These are phyloP conservation scores for Harpalus rufipes DNA, from an alignment of 2,888 invertebrate genomes.

Conservation along the genomic window DNA sequence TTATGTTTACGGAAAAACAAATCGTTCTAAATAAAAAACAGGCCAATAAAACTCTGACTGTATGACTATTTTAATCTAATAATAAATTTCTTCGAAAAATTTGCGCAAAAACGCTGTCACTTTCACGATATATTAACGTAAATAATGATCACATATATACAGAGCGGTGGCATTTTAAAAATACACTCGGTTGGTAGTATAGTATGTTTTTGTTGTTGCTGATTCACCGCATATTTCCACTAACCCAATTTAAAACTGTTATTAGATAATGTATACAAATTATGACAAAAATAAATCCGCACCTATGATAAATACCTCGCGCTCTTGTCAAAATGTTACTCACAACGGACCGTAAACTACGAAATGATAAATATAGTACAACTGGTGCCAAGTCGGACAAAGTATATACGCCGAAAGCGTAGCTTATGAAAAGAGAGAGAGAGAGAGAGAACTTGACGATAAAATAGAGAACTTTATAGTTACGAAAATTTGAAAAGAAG, in stretches of 20 bases:
- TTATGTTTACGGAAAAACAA: background rate
- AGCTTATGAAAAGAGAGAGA: background rate
- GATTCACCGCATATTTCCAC: constrained; percentile 45
- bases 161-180: constrained; percentile 16
- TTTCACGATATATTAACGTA: background rate
- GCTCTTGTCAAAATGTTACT: constrained; percentile 35
- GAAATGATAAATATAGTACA: constrained; percentile 25
- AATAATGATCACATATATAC: background rate
- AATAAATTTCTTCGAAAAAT: background rate
- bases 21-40: background rate
- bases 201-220: constrained; percentile 25
- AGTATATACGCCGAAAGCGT: background rate
- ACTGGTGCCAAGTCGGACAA: constrained; percentile 16
- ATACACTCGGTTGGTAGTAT: background rate
- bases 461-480: background rate
- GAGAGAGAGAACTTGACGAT: constrained; percentile 1
- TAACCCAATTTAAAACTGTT: constrained; percentile 50
- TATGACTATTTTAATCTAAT: background rate
- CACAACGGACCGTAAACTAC: constrained; percentile 32
- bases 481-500: too few species aligned
- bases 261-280: constrained; percentile 42
- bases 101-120: background rate
- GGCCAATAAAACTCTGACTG: background rate
- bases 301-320: constrained; percentile 23
- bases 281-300: constrained; percentile 42